Conservation (phyloP, 2,888 invertebrate genomes). For the Phyllotreta striolata region DNA sequence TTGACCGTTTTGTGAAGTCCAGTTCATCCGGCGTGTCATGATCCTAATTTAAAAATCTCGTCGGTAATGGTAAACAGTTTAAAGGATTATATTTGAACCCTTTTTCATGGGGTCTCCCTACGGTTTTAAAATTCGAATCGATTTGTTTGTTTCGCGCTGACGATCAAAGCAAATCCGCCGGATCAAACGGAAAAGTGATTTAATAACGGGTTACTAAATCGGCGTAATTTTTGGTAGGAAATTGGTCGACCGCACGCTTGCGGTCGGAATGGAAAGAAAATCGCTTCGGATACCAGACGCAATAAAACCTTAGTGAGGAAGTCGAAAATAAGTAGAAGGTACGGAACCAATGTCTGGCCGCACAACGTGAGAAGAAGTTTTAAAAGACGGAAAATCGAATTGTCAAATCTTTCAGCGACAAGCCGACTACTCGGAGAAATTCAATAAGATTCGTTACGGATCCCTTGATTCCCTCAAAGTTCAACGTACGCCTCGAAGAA, state of each 20-base stretch:
- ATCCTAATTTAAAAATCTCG: slow-evolving; percentile 26
- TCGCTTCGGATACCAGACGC: slow-evolving; percentile 11
- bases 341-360: slow-evolving; percentile 8
- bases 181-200: too few relatives aligned
- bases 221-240: too few relatives aligned
- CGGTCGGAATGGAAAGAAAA: neutral
- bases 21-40: slow-evolving; percentile 6
- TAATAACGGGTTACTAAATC: too few relatives aligned
- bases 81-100: slow-evolving; percentile 26
- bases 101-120: slow-evolving; percentile 14
- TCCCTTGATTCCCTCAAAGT: neutral
- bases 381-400: slow-evolving; percentile 31
- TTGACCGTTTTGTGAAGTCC: slow-evolving; percentile 6
- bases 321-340: neutral
- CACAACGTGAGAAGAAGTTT: slow-evolving; percentile 26
- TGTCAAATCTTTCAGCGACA: slow-evolving; percentile 28
- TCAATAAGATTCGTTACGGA: slow-evolving; percentile 5
- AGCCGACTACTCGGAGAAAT: slow-evolving; percentile 8
- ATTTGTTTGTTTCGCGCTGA: slow-evolving; percentile 5
- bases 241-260: too few relatives aligned
- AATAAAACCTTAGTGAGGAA: slow-evolving; percentile 19
- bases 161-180: neutral
- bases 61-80: slow-evolving; percentile 26
- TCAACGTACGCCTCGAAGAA: too few relatives aligned
- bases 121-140: slow-evolving; percentile 18